A percentile compares a stretch with the other conserved stretches of the same genome.
Conservation (phyloP, 2,888 invertebrate genomes). For the Alviniconcha strummeri region DNA sequence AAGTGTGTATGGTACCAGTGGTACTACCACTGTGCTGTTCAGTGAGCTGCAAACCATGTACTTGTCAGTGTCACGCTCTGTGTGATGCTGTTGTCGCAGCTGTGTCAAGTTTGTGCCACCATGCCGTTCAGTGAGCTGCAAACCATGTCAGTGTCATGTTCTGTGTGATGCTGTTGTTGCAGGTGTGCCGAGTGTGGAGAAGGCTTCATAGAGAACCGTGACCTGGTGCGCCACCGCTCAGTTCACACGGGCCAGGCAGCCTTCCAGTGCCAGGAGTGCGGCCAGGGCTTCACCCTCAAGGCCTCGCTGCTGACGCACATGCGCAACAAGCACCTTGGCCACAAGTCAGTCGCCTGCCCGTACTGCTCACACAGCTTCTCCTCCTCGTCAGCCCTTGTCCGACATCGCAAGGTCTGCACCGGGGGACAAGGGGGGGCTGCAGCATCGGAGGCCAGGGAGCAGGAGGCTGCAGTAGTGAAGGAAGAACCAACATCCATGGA, state of each 20-base stretch:
- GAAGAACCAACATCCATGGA: not conserved
- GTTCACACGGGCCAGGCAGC: conserved; percentile 73
- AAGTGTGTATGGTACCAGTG: too few relatives aligned
- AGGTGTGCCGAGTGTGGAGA: conserved; percentile 37
- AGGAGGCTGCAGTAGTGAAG: not conserved
- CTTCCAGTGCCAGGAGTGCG: conserved; percentile 54
- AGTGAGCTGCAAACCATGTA: too few relatives aligned
- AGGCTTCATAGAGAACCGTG: conserved; percentile 39
- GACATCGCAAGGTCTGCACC: not conserved
- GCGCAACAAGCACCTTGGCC: conserved; percentile 33
- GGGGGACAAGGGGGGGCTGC: not conserved
- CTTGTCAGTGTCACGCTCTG: too few relatives aligned
- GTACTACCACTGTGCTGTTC: too few relatives aligned
- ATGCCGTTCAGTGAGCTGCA: too few relatives aligned
- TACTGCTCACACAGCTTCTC: not conserved
- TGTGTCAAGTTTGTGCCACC: too few relatives aligned
- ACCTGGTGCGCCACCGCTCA: conserved; percentile 67
- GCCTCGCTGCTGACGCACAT: conserved; percentile 39
- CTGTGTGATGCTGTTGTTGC: not conserved
- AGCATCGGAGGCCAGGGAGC: not conserved
- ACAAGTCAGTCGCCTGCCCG: not conserved
- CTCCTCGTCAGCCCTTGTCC: not conserved
- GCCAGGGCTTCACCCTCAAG: conserved; percentile 40
- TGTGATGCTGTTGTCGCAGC: too few relatives aligned
- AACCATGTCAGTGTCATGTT: too few relatives aligned